Evolutionary conservation across 2,888 invertebrate genomes (phyloP).

Genomic region (Rhagonycha lutea): DNA sequence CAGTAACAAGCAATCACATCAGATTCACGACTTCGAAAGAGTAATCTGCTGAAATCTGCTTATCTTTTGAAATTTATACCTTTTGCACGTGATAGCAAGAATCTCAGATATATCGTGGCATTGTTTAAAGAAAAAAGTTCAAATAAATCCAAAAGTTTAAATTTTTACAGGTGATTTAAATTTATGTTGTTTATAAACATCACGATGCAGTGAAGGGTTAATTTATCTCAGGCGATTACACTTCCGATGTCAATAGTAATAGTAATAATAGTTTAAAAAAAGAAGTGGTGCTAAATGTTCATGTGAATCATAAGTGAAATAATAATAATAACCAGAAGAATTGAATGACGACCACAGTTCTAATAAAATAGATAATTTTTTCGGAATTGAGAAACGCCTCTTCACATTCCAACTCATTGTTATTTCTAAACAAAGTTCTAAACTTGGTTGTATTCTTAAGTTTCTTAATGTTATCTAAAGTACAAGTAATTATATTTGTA

Average conservation of each 20-base stretch:
- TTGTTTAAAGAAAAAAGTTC: too few relatives aligned
- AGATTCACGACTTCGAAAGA: too few relatives aligned
- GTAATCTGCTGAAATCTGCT: too few relatives aligned
- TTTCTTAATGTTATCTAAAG: background rate
- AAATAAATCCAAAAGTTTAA: too few relatives aligned
- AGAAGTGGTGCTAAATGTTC: background rate
- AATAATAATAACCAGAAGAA: background rate
- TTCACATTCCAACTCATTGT: background rate
- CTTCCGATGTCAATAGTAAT: background rate
- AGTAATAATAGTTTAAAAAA: background rate
- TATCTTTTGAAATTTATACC: too few relatives aligned
- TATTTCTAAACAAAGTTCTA: background rate
- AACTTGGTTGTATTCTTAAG: background rate
- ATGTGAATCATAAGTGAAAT: background rate
- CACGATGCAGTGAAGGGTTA: too few relatives aligned
- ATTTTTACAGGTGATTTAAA: too few relatives aligned
- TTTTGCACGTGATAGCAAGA: too few relatives aligned
- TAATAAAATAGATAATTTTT: background rate
- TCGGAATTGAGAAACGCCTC: background rate
- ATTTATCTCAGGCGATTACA: background rate
- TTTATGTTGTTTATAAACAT: too few relatives aligned
- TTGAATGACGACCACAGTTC: background rate
- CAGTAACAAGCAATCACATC: too few relatives aligned
- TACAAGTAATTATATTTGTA: background rate
- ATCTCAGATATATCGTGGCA: too few relatives aligned